phyloP scores from a whole-genome alignment of 1,140 invertebrate species.

The Arctopsyche grandis region DNA sequence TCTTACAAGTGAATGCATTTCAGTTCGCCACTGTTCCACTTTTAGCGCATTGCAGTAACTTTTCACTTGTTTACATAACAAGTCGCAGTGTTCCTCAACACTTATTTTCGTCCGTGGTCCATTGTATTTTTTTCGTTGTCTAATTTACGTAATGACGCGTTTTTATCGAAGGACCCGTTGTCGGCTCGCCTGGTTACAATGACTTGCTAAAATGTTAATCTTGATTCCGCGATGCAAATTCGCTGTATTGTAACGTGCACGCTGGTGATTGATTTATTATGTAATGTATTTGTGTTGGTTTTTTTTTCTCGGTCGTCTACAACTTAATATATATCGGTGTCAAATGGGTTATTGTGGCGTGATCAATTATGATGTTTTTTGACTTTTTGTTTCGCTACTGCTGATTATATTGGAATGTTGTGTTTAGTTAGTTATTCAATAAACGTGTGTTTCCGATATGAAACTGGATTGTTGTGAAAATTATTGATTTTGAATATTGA shows the following conservation, averaged over 20 bases:
- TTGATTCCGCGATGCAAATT: background rate
- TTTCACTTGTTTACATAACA: constrained; percentile 21
- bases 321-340: background rate
- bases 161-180: background rate
- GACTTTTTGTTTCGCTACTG: background rate
- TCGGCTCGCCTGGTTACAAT: background rate
- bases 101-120: background rate
- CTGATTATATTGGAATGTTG: background rate
- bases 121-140: background rate
- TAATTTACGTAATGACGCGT: background rate
- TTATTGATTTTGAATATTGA: background rate
- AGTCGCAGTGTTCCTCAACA: background rate
- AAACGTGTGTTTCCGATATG: background rate
- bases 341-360: background rate
- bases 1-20: background rate
- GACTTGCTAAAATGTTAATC: background rate
- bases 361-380: background rate
- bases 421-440: background rate
- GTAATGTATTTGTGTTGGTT: background rate
- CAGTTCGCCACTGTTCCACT: constrained; percentile 4
- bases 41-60: constrained; percentile 32
- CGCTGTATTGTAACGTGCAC: background rate
- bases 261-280: background rate
- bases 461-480: background rate
- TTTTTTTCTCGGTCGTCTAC: background rate